phyloP scores from a whole-genome alignment of 2,888 invertebrate species.

The Peribatodes rhomboidaria region DNA sequence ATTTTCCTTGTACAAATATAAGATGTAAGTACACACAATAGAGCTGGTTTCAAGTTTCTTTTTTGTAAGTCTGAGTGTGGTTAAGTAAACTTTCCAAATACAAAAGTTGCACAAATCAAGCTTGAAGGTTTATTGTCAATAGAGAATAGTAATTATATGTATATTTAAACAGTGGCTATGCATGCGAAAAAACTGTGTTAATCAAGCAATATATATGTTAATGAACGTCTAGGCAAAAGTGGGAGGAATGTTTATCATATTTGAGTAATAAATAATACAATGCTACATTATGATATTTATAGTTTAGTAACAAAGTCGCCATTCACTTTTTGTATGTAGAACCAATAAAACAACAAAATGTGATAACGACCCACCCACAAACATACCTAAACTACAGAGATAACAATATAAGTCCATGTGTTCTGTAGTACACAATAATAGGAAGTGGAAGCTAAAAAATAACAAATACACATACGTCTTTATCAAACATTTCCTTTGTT shows the following conservation, averaged over 20 bases:
- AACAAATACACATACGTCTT: conserved; percentile 19
- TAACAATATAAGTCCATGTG: conserved; percentile 7
- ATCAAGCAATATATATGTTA: neutral
- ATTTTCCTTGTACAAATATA: too few relatives aligned
- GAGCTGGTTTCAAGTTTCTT: too few relatives aligned
- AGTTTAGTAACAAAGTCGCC: neutral
- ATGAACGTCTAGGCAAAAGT: conserved; percentile 20
- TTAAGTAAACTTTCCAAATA: too few relatives aligned
- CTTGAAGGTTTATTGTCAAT: too few relatives aligned
- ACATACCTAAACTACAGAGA: conserved; percentile 50
- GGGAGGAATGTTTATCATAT: conserved; percentile 29
- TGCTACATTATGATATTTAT: neutral
- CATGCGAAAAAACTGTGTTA: neutral
- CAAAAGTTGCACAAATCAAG: too few relatives aligned
- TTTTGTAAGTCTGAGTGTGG: too few relatives aligned
- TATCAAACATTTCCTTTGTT: conserved; percentile 26
- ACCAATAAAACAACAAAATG: conserved; percentile 7
- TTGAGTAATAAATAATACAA: conserved; percentile 7
- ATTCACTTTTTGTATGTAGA: conserved; percentile 8
- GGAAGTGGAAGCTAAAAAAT: conserved; percentile 37
- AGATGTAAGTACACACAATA: too few relatives aligned
- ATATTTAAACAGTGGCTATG: neutral
- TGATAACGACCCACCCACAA: conserved; percentile 42
- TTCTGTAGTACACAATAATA: conserved; percentile 38
- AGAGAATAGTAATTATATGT: neutral